These are phyloP conservation scores for Hylaeus anthracinus DNA, from an alignment of 1,140 invertebrate species.

Conservation along the genomic window DNA sequence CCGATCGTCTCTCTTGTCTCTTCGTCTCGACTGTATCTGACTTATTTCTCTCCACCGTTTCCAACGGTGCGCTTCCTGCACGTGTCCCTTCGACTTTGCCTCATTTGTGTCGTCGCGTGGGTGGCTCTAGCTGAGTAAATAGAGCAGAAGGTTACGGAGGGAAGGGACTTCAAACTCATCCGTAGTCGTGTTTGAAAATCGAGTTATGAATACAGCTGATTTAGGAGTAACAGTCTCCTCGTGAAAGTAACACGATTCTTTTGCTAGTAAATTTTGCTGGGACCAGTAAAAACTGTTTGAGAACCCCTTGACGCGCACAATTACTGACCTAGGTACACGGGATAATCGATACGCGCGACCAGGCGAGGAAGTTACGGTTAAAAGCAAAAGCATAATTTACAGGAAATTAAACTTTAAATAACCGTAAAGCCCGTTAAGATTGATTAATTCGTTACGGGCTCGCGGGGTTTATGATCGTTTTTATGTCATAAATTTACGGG, in stretches of 20 bases:
- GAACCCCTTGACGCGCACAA: background rate
- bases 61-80: background rate
- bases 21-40: background rate
- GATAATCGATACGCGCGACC: slow-evolving; percentile 42
- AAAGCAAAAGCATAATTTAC: slow-evolving; percentile 39
- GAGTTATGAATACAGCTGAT: too few relatives aligned
- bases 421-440: slow-evolving; percentile 23
- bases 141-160: slow-evolving; percentile 21
- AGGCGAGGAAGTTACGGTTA: slow-evolving; percentile 3
- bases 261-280: too few relatives aligned
- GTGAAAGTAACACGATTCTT: too few relatives aligned
- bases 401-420: slow-evolving; percentile 19
- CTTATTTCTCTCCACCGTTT: background rate
- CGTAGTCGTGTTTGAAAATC: too few relatives aligned
- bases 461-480: background rate
- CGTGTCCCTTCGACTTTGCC: background rate
- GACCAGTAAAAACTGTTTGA: too few relatives aligned
- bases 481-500: background rate
- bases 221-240: too few relatives aligned
- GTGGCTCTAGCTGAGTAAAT: slow-evolving; percentile 26
- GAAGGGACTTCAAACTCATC: too few relatives aligned
- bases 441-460: slow-evolving; percentile 20
- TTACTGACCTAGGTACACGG: slow-evolving; percentile 34
- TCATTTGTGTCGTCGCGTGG: background rate
- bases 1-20: background rate